These are phyloP conservation scores for Pristionchus entomophagus DNA, from an alignment of 2,888 invertebrate species.

Conservation along the genomic window DNA sequence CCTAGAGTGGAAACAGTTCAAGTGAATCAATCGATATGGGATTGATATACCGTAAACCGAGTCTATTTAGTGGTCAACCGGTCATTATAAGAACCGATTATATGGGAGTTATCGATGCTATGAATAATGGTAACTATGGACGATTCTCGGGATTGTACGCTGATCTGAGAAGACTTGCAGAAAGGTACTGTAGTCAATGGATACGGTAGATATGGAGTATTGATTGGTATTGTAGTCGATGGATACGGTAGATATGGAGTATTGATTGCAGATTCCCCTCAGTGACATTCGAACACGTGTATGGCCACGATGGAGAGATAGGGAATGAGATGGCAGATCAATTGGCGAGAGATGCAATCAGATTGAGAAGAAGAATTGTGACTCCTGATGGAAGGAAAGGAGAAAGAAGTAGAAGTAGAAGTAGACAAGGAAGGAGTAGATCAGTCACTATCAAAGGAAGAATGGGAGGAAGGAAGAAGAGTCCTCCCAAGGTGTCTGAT, in stretches of 20 bases:
- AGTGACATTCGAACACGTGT: conserved; percentile 55
- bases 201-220: neutral
- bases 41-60: neutral
- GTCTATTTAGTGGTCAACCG: conserved; percentile 41
- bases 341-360: conserved; percentile 33
- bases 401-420: conserved; percentile 25
- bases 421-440: conserved; percentile 27
- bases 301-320: conserved; percentile 51
- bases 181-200: neutral
- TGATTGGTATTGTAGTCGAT: conserved; percentile 41
- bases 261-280: conserved; percentile 43
- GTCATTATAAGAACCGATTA: conserved; percentile 51
- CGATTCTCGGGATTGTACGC: conserved; percentile 45
- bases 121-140: conserved; percentile 44
- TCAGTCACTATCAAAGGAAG: neutral
- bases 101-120: conserved; percentile 48
- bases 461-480: neutral
- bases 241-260: too few species aligned
- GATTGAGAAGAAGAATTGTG: conserved; percentile 10
- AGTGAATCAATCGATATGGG: neutral
- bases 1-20: conserved; percentile 31
- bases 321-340: conserved; percentile 50
- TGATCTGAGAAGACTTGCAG: conserved; percentile 19
- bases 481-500: conserved; percentile 34
- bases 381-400: conserved; percentile 11